Conservation (phyloP, 2,888 invertebrate species). For the Hyalella azteca region DNA sequence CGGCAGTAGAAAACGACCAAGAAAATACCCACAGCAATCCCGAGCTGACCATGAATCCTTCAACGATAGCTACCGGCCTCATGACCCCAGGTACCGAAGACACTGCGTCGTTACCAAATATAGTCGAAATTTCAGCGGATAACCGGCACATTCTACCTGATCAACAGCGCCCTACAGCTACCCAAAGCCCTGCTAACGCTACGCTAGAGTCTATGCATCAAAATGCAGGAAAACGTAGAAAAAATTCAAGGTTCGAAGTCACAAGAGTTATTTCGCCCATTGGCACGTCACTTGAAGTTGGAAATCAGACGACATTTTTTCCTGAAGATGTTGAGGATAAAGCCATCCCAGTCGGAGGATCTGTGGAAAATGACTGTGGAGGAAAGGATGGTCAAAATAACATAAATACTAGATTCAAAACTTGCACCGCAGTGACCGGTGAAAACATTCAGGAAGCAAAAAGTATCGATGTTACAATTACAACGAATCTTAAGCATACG, state of each 20-base stretch:
- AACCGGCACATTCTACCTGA: neutral
- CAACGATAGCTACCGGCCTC: too few species aligned
- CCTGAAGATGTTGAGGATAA: neutral
- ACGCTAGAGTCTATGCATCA: neutral
- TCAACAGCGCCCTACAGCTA: neutral
- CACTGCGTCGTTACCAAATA: neutral
- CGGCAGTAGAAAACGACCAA: neutral
- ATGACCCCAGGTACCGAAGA: neutral
- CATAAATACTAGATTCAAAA: too few species aligned
- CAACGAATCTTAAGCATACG: too few species aligned
- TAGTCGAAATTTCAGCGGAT: neutral
- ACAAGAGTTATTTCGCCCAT: conserved; percentile 20
- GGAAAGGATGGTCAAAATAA: too few species aligned
- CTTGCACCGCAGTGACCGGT: too few species aligned
- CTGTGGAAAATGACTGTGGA: neutral
- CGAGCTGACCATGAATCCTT: neutral
- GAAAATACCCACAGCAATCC: neutral
- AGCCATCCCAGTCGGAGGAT: neutral
- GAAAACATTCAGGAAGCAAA: too few species aligned
- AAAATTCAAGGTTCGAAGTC: conserved; percentile 19
- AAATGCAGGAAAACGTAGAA: neutral
- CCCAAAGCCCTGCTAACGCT: neutral
- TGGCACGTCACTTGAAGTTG: neutral
- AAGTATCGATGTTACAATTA: too few species aligned
- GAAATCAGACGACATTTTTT: neutral